Conservation (phyloP, 1,140 invertebrate genomes). For the Halesus radiatus region DNA sequence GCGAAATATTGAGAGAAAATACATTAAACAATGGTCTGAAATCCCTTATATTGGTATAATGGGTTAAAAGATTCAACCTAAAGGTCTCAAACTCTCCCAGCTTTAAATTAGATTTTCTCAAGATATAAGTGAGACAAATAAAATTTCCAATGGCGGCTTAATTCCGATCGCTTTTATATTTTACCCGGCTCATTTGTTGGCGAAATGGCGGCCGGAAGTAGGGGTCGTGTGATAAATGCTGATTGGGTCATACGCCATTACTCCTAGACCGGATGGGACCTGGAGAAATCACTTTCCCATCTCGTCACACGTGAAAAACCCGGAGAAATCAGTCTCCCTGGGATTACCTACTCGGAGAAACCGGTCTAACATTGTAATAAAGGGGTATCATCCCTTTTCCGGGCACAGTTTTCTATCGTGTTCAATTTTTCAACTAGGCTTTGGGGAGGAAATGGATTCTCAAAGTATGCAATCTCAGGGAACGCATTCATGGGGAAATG, state of each 20-base stretch:
- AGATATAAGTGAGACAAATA: too few relatives aligned
- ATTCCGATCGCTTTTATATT: conserved; percentile 19
- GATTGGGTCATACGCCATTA: conserved; percentile 55
- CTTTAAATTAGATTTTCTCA: too few relatives aligned
- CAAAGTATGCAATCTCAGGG: not conserved
- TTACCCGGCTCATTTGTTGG: conserved; percentile 15
- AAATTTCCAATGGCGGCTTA: not conserved
- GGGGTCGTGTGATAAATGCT: conserved; percentile 51
- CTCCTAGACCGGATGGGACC: conserved; percentile 22
- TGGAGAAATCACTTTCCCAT: not conserved
- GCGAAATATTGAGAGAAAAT: too few relatives aligned
- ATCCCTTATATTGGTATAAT: too few relatives aligned
- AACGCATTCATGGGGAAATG: not conserved
- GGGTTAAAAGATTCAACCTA: too few relatives aligned
- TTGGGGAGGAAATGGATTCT: not conserved
- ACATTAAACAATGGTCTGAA: too few relatives aligned
- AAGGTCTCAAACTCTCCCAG: too few relatives aligned
- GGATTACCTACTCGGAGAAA: conserved; percentile 10
- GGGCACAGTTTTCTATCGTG: not conserved
- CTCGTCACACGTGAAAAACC: conserved; percentile 49
- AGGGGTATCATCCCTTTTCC: not conserved
- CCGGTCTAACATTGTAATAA: not conserved
- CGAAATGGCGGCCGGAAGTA: conserved; percentile 45
- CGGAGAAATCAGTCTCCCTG: too few relatives aligned
- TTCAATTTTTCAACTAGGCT: conserved; percentile 6